Base-by-base conservation (phyloP, 2,113 vertebrate species). In the Lynx canadensis region DNA sequence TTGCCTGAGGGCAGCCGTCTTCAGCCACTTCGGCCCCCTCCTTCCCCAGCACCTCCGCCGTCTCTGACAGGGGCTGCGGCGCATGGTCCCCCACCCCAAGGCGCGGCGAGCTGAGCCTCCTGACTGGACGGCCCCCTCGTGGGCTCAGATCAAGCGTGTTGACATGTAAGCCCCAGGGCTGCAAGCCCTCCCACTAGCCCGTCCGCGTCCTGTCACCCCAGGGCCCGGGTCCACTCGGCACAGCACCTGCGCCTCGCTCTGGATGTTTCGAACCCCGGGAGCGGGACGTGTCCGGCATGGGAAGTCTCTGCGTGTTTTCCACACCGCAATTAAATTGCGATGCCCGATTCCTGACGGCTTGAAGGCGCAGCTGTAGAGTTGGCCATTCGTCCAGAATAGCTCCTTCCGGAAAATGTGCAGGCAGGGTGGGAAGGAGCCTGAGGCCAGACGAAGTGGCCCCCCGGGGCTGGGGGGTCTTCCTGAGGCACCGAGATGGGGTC, bases 141-240 rank as follows among this genome's bases (percentile, higher is more conserved):
- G 1, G 18, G 41, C 4, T 3, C 74, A 16, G 11, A 33, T 33
- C 36, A 2, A 11, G 74, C 1, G 0, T 9, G 7, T 14, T 11
- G 4, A 31, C 19, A 1, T 15, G 78, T 5, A 45, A 27, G 55
- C 1, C 29, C 71, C 45, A 7, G 1, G 38, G 38, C 13, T 23
- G 27, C 38, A 0, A 25, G 57, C 50, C 33, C 38, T 16, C 93
- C 63, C 0, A 13, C 84, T 8, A 10, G 16, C 74, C 50, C 3
- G 8, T 1, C 4, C 31, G 0, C 0, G 71, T 27, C 1, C 0
- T 27, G 0, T 10, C 66, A 36, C 33, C 33, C 60, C 14, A 0
- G 19, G 19, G 5, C 9, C 45, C 7, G 0, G 15, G 36, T 18
- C 89, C 25, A 0, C 48, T 3, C 63, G 27, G 2, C 1, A 4